Percentiles rank a stretch among this genome's conserved stretches.
These are phyloP conservation scores for Oreochromis niloticus DNA, from an alignment of 2,113 vertebrate genomes.

Conservation along the genomic window DNA sequence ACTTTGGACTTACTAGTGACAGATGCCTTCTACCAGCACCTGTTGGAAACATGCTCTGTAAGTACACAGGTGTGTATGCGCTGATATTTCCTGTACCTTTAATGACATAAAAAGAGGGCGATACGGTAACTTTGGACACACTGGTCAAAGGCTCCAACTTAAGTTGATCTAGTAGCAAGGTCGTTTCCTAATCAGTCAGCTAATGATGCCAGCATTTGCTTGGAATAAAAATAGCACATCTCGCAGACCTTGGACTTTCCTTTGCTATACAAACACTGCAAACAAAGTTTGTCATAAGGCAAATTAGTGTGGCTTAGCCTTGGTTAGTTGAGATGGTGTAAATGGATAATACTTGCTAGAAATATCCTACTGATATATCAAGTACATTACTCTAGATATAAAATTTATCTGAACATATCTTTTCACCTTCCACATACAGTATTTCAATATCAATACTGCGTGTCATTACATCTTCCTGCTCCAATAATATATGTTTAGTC, in stretches of 20 bases:
- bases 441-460: neutral
- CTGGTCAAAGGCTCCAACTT: neutral
- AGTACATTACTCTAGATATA: neutral
- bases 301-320: neutral
- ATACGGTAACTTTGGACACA: neutral
- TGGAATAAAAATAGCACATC: slow-evolving; percentile 17
- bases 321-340: neutral
- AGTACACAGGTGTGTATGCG: accelerated
- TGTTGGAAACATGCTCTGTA: neutral
- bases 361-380: accelerated
- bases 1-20: neutral
- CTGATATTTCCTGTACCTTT: neutral
- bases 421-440: neutral
- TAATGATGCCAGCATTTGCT: slow-evolving; percentile 3
- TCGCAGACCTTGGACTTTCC: neutral
- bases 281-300: neutral
- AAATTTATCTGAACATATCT: neutral
- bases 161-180: neutral
- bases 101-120: neutral
- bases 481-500: neutral
- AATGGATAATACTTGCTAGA: neutral
- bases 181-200: neutral
- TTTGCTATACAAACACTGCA: neutral
- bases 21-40: neutral
- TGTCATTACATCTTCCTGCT: neutral